Evolutionary conservation across 2,113 vertebrate genomes (phyloP).

Genomic region (Epinephelus lanceolatus): DNA sequence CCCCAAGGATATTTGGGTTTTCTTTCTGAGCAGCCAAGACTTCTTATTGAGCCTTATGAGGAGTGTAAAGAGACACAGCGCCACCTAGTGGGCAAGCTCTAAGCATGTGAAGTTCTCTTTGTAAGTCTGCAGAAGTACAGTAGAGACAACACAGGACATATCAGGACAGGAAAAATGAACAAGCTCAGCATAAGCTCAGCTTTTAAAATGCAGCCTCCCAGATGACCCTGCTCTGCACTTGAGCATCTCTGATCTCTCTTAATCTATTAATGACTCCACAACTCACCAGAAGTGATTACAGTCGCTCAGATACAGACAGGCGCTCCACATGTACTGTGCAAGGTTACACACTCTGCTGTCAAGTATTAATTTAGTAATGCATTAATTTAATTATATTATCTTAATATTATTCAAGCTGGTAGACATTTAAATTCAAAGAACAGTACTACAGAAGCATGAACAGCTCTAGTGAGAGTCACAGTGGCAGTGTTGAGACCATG

Average conservation of each 20-base stretch:
- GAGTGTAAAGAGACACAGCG: slow-evolving; percentile 64
- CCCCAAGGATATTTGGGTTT: slow-evolving; percentile 78
- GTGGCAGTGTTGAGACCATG: background rate
- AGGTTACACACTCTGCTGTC: slow-evolving; percentile 39
- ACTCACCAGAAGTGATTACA: slow-evolving; percentile 69
- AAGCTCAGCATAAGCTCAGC: slow-evolving; percentile 36
- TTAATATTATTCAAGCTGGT: slow-evolving; percentile 45
- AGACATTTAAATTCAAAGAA: slow-evolving; percentile 45
- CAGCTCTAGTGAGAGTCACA: slow-evolving; percentile 1
- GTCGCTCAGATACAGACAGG: slow-evolving; percentile 66
- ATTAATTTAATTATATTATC: slow-evolving; percentile 63
- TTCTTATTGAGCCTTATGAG: slow-evolving; percentile 31
- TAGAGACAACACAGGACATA: background rate
- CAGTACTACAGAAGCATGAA: background rate
- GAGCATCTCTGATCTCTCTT: slow-evolving; percentile 74
- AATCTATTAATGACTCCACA: slow-evolving; percentile 78
- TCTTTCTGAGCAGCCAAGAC: slow-evolving; percentile 57
- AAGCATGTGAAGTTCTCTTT: background rate
- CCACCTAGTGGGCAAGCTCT: slow-evolving; percentile 73
- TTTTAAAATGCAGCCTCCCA: slow-evolving; percentile 75
- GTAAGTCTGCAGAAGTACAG: background rate
- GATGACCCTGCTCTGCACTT: slow-evolving; percentile 69
- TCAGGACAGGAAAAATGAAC: slow-evolving; percentile 35
- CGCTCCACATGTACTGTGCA: slow-evolving; percentile 60
- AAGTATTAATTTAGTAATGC: slow-evolving; percentile 60